phyloP scores from a whole-genome alignment of 2,888 invertebrate genomes.

The Eupelmus urozonus region DNA sequence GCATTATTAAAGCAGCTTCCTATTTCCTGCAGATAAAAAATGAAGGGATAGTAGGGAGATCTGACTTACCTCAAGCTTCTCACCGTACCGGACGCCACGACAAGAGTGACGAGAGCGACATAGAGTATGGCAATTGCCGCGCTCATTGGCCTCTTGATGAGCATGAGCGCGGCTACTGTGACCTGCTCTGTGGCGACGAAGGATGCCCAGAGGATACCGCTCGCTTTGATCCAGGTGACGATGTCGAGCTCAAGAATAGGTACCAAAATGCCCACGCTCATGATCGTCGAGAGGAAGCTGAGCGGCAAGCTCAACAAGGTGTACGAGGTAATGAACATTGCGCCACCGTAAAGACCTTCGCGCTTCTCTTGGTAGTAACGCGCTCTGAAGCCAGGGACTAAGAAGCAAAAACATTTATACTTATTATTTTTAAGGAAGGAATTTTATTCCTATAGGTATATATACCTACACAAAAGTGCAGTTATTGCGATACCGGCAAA shows the following conservation, averaged over 20 bases:
- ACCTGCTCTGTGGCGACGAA: constrained; percentile 92
- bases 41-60: too few relatives aligned
- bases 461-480: constrained; percentile 73
- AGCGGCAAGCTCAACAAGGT: constrained; percentile 90
- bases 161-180: constrained; percentile 88
- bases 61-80: constrained; percentile 66
- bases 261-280: constrained; percentile 85
- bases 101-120: constrained; percentile 83
- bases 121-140: constrained; percentile 90
- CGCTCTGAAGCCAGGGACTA: constrained; percentile 91
- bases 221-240: constrained; percentile 70
- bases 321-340: constrained; percentile 89
- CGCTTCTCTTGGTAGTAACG: constrained; percentile 94
- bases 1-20: too few relatives aligned
- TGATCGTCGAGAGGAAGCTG: constrained; percentile 86
- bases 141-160: constrained; percentile 87
- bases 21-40: neutral
- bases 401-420: too few relatives aligned
- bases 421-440: too few relatives aligned
- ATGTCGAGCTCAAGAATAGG: constrained; percentile 77
- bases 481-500: constrained; percentile 77
- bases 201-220: constrained; percentile 87
- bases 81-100: constrained; percentile 72
- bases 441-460: too few relatives aligned
- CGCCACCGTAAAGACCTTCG: constrained; percentile 92